Conservation (phyloP, 2,888 invertebrate genomes). For the Ctena decussata region DNA sequence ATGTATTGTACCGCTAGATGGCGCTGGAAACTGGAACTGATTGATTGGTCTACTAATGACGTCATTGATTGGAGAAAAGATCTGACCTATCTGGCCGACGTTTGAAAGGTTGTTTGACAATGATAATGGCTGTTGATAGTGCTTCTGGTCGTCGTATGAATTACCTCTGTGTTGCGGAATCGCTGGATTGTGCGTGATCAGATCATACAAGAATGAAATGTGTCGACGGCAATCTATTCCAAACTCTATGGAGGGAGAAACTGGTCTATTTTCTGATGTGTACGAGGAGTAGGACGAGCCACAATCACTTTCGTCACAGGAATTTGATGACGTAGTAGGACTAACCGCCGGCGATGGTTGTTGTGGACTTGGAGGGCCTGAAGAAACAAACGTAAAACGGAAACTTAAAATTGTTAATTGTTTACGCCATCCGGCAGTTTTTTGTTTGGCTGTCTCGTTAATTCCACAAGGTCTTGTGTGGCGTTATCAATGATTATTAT, state of each 20-base stretch:
- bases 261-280: constrained; percentile 63
- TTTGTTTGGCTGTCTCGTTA: no score
- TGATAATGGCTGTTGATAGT: constrained; percentile 26
- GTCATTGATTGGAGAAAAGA: constrained; percentile 6
- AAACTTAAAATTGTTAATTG: no score
- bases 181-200: constrained; percentile 72
- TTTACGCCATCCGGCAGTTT: no score
- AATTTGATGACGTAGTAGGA: constrained; percentile 54
- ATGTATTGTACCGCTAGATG: not conserved
- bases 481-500: no score
- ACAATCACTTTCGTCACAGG: constrained; percentile 66
- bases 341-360: constrained; percentile 59
- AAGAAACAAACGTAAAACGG: not conserved
- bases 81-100: constrained; percentile 14
- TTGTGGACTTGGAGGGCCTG: constrained; percentile 43
- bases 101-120: constrained; percentile 34
- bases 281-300: constrained; percentile 58
- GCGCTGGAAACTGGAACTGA: constrained; percentile 49
- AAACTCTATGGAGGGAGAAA: constrained; percentile 70
- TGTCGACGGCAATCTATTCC: constrained; percentile 72
- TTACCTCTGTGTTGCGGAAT: constrained; percentile 54
- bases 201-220: constrained; percentile 75
- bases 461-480: no score
- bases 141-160: constrained; percentile 36
- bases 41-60: constrained; percentile 52